phyloP scores from a whole-genome alignment of 2,113 vertebrate species.

The Acrocephalus arundinaceus region DNA sequence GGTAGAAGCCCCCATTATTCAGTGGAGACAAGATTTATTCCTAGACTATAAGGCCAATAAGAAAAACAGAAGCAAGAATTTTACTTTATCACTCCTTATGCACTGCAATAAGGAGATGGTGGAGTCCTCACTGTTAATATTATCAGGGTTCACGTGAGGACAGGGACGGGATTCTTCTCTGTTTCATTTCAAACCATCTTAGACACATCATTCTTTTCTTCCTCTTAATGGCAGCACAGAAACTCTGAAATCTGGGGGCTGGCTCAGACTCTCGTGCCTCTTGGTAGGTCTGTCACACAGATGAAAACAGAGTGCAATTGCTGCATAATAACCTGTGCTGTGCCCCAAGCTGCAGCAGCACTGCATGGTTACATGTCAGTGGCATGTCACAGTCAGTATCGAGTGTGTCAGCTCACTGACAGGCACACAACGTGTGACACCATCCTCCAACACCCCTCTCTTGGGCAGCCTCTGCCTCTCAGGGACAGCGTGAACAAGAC shows the following conservation, averaged over 20 bases:
- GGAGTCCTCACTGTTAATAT: neutral
- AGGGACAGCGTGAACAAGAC: neutral
- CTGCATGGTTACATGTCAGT: conserved; percentile 12
- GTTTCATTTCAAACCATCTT: neutral
- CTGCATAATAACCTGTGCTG: neutral
- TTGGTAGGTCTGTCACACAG: neutral
- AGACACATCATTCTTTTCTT: neutral
- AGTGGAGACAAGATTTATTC: neutral
- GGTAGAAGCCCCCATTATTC: neutral
- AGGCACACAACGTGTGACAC: neutral
- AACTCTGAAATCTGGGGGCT: neutral
- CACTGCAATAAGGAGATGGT: neutral
- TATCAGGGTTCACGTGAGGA: neutral
- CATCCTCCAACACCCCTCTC: neutral
- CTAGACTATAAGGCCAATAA: neutral
- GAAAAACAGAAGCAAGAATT: neutral
- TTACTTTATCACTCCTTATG: neutral
- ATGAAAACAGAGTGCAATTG: neutral
- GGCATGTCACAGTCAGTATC: neutral
- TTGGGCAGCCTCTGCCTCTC: neutral
- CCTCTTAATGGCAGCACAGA: neutral
- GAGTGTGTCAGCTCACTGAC: conserved; percentile 18
- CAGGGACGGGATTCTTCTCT: neutral
- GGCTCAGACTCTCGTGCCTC: neutral
- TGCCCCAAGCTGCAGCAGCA: neutral